phyloP scores from a whole-genome alignment of 2,113 vertebrate species.

The Odocoileus hemionus region DNA sequence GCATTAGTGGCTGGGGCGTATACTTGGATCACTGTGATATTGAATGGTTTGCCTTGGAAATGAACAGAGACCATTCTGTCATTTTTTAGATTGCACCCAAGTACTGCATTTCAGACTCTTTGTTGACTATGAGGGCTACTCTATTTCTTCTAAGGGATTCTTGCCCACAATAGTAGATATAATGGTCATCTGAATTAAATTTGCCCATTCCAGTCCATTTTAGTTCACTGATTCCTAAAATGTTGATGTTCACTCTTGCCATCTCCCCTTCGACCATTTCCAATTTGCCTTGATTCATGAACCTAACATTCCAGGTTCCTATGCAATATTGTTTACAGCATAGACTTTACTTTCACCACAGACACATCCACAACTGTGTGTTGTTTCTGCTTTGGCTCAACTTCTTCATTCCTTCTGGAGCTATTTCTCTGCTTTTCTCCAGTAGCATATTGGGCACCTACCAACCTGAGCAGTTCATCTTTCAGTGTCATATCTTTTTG shows the following conservation, averaged over 20 bases:
- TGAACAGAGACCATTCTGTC: background rate
- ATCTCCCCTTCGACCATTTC: background rate
- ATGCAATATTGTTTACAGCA: background rate
- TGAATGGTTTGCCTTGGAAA: background rate
- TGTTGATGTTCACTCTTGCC: background rate
- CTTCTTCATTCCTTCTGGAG: background rate
- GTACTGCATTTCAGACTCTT: background rate
- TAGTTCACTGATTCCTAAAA: background rate
- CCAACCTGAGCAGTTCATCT: background rate
- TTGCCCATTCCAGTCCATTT: background rate
- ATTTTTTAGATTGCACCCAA: background rate
- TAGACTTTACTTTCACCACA: background rate
- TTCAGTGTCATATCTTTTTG: background rate
- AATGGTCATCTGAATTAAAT: background rate
- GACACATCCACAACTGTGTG: background rate
- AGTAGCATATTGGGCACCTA: background rate
- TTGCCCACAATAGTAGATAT: background rate
- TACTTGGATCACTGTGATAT: background rate
- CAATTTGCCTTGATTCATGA: background rate
- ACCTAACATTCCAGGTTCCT: background rate
- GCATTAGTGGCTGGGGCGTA: background rate
- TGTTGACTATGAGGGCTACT: background rate
- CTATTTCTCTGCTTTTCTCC: background rate
- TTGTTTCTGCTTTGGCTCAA: background rate
- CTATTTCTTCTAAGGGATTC: background rate